These are phyloP conservation scores for Aptenodytes forsteri DNA, from an alignment of 2,113 vertebrate species.

Conservation along the genomic window DNA sequence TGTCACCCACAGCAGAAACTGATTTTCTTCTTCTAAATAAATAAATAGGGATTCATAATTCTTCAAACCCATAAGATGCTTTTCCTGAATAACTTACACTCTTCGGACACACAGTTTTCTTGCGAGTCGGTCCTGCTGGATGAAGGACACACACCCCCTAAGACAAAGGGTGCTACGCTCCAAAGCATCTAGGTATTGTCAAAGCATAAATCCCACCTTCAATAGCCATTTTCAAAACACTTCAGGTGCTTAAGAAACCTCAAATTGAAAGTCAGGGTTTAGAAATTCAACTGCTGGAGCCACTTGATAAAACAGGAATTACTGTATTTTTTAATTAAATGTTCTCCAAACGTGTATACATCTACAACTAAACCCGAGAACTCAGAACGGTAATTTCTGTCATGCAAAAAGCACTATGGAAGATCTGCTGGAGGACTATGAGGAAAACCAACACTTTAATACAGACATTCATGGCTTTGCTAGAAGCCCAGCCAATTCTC, in stretches of 20 bases:
- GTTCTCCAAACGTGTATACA: background rate
- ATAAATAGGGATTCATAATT: constrained; percentile 25
- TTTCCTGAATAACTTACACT: background rate
- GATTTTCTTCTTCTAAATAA: constrained; percentile 43
- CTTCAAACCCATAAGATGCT: constrained; percentile 1
- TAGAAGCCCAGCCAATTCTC: background rate
- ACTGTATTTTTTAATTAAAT: background rate
- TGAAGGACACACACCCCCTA: background rate
- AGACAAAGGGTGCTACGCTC: background rate
- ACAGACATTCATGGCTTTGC: background rate
- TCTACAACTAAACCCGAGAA: background rate
- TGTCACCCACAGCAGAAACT: constrained; percentile 26
- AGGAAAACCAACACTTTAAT: background rate
- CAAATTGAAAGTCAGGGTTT: background rate
- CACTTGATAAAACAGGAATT: background rate
- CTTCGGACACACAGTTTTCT: background rate
- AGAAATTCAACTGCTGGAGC: background rate
- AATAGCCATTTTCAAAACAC: background rate
- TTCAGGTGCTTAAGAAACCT: background rate
- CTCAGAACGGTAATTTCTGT: background rate
- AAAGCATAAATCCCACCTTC: background rate
- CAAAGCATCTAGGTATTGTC: background rate
- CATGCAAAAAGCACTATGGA: background rate
- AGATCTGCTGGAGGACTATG: background rate
- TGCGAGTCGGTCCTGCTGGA: background rate